phyloP scores from a whole-genome alignment of 2,888 invertebrate genomes.

The Agrochola macilenta region DNA sequence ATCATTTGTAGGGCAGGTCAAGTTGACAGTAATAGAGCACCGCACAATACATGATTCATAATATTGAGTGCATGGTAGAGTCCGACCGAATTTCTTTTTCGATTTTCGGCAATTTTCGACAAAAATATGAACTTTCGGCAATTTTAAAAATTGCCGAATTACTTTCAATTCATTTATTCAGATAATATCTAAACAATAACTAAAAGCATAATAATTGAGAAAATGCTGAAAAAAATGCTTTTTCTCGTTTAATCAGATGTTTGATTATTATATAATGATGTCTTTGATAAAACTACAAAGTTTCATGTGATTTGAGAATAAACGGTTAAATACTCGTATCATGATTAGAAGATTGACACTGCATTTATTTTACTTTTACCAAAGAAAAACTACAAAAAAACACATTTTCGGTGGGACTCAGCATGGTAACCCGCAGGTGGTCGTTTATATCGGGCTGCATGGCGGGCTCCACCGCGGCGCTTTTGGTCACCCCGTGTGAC shows the following conservation, averaged over 20 bases:
- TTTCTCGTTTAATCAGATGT: neutral
- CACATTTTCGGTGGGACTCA: too few species aligned
- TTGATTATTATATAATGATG: neutral
- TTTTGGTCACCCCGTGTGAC: conserved; percentile 98
- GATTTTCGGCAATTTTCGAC: neutral
- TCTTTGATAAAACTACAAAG: neutral
- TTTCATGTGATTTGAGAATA: neutral
- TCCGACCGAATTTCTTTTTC: too few species aligned
- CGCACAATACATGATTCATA: too few species aligned
- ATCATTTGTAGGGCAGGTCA: neutral
- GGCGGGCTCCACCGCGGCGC: conserved; percentile 97
- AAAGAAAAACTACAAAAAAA: neutral
- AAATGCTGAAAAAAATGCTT: neutral
- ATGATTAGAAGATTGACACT: neutral
- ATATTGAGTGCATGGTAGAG: too few species aligned
- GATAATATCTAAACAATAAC: neutral
- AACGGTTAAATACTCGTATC: too few species aligned
- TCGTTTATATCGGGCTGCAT: conserved; percentile 97
- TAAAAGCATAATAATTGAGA: neutral
- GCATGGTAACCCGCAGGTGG: conserved; percentile 91
- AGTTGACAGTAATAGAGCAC: neutral
- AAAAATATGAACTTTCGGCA: too few species aligned
- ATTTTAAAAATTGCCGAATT: neutral
- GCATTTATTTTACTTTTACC: neutral
- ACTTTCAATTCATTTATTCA: neutral